Evolutionary conservation across 2,888 invertebrate species (phyloP), one percentile per base, ranked within the genome.

Genomic region (Lysandra bellargus): DNA sequence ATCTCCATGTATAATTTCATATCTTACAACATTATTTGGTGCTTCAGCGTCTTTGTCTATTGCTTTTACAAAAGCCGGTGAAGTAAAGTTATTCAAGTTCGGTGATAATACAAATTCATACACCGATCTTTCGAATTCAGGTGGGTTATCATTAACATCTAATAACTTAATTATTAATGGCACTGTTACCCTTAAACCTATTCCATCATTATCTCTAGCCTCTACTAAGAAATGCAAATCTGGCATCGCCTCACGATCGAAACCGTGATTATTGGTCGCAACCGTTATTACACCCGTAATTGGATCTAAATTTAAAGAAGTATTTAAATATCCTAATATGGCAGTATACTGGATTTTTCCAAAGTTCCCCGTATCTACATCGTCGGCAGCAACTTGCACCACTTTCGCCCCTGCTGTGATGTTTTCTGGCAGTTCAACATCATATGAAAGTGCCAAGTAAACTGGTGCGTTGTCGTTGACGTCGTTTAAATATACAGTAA

Each of bases 391-490:
- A 0, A 98, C 97, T 94, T 96, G 96, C 40, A 96, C 93, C 1
- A 98, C 96, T 85, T 95, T 95, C 0, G 96, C 96, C 33, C 97
- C 97, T 23, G 96, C 96, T 37, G 97, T 96, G 69, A 97, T 96
- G 87, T 98, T 97, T 90, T 99, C 99, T 0, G 97, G 96, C 40
- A 99, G 90, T 79, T 96, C 96, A 0, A 96, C 97, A 53, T 96
- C 95, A 88, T 98, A 99, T 1, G 96, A 95, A 64, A 96, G 91
- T 83, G 96, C 96, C 17, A 96, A 92, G 87, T 99, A 99, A 81
- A 96, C 93, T 1, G 99, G 99, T 49, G 97, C 95, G 89, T 98
- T 98, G 88, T 99, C 99, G 86, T 99, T 99, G 9, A 97, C 95
- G 87, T 99, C 98, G 82, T 97, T 96, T 44, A 99, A 91, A 85